Percentiles rank a stretch among this genome's conserved stretches.
Conservation (phyloP, 1,140 invertebrate species). For the Temnothorax nylanderi region DNA sequence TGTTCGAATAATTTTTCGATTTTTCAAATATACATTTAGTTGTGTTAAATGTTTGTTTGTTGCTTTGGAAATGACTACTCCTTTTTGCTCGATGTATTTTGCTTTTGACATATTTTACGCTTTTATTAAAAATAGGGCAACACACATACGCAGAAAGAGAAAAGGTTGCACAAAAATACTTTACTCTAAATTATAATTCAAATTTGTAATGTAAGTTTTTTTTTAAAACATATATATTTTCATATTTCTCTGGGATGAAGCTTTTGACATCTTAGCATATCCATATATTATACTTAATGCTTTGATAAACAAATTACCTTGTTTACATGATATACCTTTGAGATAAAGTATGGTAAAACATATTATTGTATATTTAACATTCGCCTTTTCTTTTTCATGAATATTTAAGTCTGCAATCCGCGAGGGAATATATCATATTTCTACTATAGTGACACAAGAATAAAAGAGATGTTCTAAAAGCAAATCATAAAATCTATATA, state of each 20-base stretch:
- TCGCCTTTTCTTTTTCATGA: background rate
- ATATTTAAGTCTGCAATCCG: no score
- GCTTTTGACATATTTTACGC: background rate
- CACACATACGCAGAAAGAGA: background rate
- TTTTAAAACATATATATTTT: background rate
- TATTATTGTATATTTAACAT: background rate
- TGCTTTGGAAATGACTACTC: background rate
- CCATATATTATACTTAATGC: conserved; percentile 2
- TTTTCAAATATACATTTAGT: background rate
- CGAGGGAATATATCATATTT: no score
- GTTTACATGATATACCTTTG: background rate
- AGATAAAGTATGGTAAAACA: background rate
- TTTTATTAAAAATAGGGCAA: background rate
- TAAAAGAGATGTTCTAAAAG: no score
- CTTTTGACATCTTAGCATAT: conserved; percentile 9
- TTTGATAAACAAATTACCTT: background rate
- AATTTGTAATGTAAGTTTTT: background rate
- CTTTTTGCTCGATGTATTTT: background rate
- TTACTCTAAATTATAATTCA: background rate
- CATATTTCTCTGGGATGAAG: background rate
- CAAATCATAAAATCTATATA: no score
- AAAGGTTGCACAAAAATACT: background rate
- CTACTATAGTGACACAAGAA: no score
- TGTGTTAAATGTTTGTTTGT: background rate
- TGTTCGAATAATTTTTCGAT: background rate